phyloP scores from a whole-genome alignment of 2,113 vertebrate species.

The Osmerus eperlanus region DNA sequence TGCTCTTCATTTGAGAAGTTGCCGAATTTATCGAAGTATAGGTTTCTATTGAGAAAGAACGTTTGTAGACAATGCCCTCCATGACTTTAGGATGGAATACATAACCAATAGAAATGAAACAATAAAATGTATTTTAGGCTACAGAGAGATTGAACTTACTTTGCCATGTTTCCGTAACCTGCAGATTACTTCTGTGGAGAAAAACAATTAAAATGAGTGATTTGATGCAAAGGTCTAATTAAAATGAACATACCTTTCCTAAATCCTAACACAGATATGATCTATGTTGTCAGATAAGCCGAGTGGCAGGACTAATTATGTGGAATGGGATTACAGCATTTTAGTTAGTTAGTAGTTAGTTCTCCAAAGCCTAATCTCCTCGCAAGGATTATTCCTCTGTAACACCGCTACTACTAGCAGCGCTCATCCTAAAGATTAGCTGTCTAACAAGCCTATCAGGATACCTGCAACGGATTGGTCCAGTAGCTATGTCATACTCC shows the following conservation, averaged over 20 bases:
- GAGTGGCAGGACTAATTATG: conserved; percentile 44
- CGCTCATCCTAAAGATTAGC: neutral
- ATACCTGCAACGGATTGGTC: conserved; percentile 8
- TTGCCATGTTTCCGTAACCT: conserved; percentile 53
- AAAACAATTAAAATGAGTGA: neutral
- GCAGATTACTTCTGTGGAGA: conserved; percentile 27
- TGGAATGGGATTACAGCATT: conserved; percentile 54
- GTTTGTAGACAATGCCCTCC: too few species aligned
- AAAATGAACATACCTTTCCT: neutral
- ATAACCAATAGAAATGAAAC: neutral
- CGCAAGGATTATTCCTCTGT: neutral
- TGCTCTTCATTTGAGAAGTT: too few species aligned
- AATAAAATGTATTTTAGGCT: neutral
- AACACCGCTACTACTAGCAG: conserved; percentile 5
- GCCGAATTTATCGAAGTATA: too few species aligned
- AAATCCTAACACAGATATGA: neutral
- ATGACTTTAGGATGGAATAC: neutral
- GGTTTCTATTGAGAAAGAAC: too few species aligned
- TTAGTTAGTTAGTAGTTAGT: conserved; percentile 22
- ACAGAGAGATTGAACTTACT: conserved; percentile 47
- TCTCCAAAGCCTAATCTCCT: conserved; percentile 27
- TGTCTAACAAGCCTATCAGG: neutral
- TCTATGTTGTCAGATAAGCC: neutral
- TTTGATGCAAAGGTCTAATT: neutral
- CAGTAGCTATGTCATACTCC: conserved; percentile 19